These are phyloP conservation scores for Drosophila ficusphila DNA, from an alignment of 1,140 invertebrate species.

Conservation along the genomic window DNA sequence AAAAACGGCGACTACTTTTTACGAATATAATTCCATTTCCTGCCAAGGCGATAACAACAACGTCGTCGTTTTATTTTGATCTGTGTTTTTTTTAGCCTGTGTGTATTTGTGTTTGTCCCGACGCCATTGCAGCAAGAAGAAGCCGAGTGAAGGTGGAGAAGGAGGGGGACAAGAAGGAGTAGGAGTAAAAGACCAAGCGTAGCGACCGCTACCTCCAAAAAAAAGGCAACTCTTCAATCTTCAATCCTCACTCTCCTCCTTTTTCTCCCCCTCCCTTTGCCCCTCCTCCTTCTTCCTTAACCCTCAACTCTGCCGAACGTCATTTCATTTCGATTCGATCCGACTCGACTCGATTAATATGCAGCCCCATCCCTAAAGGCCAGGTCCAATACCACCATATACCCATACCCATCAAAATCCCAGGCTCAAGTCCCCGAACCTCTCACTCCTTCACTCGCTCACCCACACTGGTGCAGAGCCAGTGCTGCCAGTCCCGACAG, in stretches of 20 bases:
- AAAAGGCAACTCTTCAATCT: slow-evolving; percentile 38
- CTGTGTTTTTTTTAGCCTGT: slow-evolving; percentile 30
- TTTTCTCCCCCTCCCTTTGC: background rate
- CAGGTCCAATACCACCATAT: slow-evolving; percentile 2
- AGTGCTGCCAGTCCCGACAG: background rate
- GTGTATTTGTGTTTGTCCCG: slow-evolving; percentile 53
- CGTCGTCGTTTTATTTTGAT: slow-evolving; percentile 47
- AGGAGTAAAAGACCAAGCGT: slow-evolving; percentile 24
- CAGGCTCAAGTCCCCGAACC: slow-evolving; percentile 29
- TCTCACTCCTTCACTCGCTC: slow-evolving; percentile 9
- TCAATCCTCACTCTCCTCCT: slow-evolving; percentile 7
- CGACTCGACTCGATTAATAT: slow-evolving; percentile 75
- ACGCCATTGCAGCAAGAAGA: slow-evolving; percentile 54
- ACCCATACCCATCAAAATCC: slow-evolving; percentile 15
- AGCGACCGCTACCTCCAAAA: slow-evolving; percentile 44
- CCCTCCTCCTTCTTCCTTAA: slow-evolving; percentile 2
- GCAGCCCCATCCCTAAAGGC: slow-evolving; percentile 41
- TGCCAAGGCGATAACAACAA: slow-evolving; percentile 78
- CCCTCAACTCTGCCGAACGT: slow-evolving; percentile 41
- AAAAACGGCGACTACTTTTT: slow-evolving; percentile 58
- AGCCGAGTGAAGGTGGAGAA: background rate
- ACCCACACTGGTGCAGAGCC: slow-evolving; percentile 16
- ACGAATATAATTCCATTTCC: slow-evolving; percentile 81
- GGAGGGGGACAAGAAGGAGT: slow-evolving; percentile 3
- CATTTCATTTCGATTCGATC: slow-evolving; percentile 69